A percentile compares a stretch with the other conserved stretches of the same genome.
Conservation (phyloP, 2,797 vertebrate species). For the Urosaurus nigricauda region DNA sequence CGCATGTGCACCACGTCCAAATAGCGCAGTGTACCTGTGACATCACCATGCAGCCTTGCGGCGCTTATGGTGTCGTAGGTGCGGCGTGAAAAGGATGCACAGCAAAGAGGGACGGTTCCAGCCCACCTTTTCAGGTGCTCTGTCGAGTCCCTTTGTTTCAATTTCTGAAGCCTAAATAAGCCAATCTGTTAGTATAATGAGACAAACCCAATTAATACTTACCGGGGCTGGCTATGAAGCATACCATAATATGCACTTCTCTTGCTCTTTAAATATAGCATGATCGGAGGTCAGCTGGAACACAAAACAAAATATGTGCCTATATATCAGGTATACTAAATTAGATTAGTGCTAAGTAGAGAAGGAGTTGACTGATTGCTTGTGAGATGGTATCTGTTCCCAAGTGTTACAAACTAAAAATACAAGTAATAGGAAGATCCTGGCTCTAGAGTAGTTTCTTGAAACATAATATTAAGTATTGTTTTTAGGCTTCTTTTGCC, state of each 20-base stretch:
- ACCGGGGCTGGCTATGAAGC: background rate
- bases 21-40: no score
- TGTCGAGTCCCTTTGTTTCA: no score
- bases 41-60: no score
- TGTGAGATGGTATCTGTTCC: constrained; percentile 18
- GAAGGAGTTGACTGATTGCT: background rate
- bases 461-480: background rate
- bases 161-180: background rate
- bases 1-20: no score
- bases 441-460: constrained; percentile 9
- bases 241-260: background rate
- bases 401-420: background rate
- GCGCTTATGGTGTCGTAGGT: no score
- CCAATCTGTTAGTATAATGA: background rate
- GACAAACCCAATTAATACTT: constrained; percentile 1
- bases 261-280: background rate
- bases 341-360: background rate
- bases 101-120: no score
- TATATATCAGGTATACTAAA: constrained; percentile 9
- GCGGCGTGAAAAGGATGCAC: no score
- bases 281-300: background rate
- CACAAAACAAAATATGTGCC: background rate
- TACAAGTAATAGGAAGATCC: background rate
- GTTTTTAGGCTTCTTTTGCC: constrained; percentile 29
- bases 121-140: no score